A percentile compares a stretch with the other conserved stretches of the same genome.
These are phyloP conservation scores for Xestia c-nigrum DNA, from an alignment of 2,888 invertebrate species.

Conservation along the genomic window DNA sequence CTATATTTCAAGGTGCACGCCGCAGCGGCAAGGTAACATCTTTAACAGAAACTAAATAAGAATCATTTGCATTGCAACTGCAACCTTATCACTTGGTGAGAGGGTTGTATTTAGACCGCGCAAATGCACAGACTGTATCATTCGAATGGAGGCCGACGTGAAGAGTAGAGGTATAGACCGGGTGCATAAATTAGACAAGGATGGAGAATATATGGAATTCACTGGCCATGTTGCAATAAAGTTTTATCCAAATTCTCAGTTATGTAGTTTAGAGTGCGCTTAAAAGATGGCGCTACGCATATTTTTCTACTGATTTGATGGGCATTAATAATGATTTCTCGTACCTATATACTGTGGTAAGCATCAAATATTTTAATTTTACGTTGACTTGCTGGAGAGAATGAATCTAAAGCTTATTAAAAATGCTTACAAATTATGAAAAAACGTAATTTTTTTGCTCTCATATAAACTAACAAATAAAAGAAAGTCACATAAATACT, in stretches of 20 bases:
- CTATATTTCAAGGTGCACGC: constrained; percentile 85
- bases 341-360: constrained; percentile 38
- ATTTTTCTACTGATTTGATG: constrained; percentile 41
- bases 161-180: constrained; percentile 77
- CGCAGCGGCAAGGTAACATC: constrained; percentile 78
- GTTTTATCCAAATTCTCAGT: constrained; percentile 78
- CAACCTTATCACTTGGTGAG: constrained; percentile 81
- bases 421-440: not conserved
- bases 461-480: constrained; percentile 17
- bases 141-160: constrained; percentile 73
- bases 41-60: constrained; percentile 76
- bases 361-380: constrained; percentile 20
- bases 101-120: constrained; percentile 83
- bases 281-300: constrained; percentile 86
- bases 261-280: constrained; percentile 74
- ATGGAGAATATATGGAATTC: constrained; percentile 76
- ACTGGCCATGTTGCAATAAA: constrained; percentile 82
- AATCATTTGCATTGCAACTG: constrained; percentile 84
- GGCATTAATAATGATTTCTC: not conserved
- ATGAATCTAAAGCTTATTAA: not conserved
- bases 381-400: not conserved
- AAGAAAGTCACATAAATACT: not conserved
- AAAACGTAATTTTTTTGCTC: not conserved
- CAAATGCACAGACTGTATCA: constrained; percentile 74
- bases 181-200: constrained; percentile 74